Conservation (phyloP, 2,888 invertebrate species). For the Phyllotreta cruciferae region DNA sequence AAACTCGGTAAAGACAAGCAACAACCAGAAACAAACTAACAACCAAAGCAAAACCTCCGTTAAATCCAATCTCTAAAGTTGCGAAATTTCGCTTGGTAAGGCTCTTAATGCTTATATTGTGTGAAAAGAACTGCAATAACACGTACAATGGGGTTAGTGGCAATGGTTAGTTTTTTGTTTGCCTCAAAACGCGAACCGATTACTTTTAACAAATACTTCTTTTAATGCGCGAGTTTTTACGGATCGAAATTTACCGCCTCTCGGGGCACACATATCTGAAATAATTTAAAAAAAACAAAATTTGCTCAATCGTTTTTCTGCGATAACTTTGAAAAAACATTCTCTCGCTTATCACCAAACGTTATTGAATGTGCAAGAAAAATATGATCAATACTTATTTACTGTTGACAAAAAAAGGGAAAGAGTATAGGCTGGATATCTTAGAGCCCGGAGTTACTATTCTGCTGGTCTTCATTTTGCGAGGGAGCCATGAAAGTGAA, state of each 20-base stretch:
- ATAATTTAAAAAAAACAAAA: too few relatives aligned
- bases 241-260: too few relatives aligned
- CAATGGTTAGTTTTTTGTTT: slow-evolving; percentile 1
- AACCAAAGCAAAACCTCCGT: slow-evolving; percentile 17
- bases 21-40: slow-evolving; percentile 17
- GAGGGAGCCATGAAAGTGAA: slow-evolving; percentile 27
- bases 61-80: slow-evolving; percentile 22
- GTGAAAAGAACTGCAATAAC: slow-evolving; percentile 17
- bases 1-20: slow-evolving; percentile 15
- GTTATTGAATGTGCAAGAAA: neutral
- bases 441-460: slow-evolving; percentile 18
- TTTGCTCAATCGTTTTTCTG: too few relatives aligned
- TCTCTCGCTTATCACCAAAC: neutral
- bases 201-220: slow-evolving; percentile 6
- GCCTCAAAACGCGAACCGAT: neutral
- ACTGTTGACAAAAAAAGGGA: neutral
- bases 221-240: neutral
- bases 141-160: slow-evolving; percentile 13
- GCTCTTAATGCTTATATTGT: slow-evolving; percentile 14
- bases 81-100: slow-evolving; percentile 11
- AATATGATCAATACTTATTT: slow-evolving; percentile 8
- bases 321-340: neutral
- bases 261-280: too few relatives aligned
- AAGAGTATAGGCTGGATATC: neutral
- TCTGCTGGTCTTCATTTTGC: slow-evolving; percentile 3